These are phyloP conservation scores for Crepidodera aurea DNA, from an alignment of 2,888 invertebrate genomes.

Conservation along the genomic window DNA sequence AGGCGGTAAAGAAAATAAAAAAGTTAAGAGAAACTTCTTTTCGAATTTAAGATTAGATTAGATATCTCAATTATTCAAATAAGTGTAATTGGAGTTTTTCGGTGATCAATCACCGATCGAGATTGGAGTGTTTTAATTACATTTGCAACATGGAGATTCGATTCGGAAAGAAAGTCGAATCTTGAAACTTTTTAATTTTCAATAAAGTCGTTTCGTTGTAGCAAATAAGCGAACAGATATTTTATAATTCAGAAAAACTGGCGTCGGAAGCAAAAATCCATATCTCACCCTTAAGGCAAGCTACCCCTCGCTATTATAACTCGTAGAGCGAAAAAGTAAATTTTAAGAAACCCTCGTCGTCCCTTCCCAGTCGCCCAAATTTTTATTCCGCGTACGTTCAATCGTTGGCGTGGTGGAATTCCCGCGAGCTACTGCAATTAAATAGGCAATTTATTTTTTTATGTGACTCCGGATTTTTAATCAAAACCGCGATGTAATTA, in stretches of 20 bases:
- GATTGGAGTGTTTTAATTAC: constrained; percentile 40
- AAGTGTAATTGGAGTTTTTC: constrained; percentile 36
- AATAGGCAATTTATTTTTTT: constrained; percentile 63
- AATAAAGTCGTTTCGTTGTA: constrained; percentile 47
- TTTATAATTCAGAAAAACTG: constrained; percentile 62
- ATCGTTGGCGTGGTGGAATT: constrained; percentile 36
- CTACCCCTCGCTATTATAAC: constrained; percentile 61
- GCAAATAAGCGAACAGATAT: constrained; percentile 52
- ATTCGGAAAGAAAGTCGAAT: constrained; percentile 29
- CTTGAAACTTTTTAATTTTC: constrained; percentile 51
- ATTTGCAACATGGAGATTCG: constrained; percentile 33
- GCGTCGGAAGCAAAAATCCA: constrained; percentile 62
- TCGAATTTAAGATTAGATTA: constrained; percentile 17
- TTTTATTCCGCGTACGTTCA: constrained; percentile 42
- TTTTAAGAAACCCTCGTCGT: constrained; percentile 60
- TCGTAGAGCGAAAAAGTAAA: constrained; percentile 64
- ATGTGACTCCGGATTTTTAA: constrained; percentile 60
- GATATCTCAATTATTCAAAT: constrained; percentile 35
- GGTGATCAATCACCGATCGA: constrained; percentile 41
- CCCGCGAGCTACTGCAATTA: constrained; percentile 54
- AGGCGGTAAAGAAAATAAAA: no score
- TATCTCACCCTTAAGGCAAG: constrained; percentile 52
- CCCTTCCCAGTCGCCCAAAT: constrained; percentile 56
- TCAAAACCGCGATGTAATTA: constrained; percentile 59
- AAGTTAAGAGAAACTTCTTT: no score